phyloP scores from a whole-genome alignment of 1,140 invertebrate species.

The Brachionus rubens region DNA sequence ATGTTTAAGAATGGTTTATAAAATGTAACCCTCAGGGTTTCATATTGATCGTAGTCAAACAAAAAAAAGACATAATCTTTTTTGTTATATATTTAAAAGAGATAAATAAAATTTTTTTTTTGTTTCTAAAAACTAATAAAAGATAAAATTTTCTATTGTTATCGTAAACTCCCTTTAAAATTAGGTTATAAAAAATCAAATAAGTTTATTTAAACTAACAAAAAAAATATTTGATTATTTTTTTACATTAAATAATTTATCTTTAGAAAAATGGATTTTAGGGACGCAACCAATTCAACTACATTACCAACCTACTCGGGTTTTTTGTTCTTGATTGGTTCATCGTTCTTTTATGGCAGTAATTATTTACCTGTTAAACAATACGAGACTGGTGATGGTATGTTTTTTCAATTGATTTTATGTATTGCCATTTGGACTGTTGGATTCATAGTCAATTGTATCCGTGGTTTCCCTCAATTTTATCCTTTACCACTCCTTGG shows the following conservation, averaged over 20 bases:
- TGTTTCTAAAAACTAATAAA: no score
- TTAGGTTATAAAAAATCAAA: constrained; percentile 34
- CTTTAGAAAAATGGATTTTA: background rate
- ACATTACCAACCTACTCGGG: constrained; percentile 20
- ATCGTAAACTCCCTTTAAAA: background rate
- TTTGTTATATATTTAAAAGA: no score
- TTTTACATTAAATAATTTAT: background rate
- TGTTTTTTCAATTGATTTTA: constrained; percentile 60
- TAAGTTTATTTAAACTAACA: background rate
- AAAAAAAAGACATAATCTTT: no score
- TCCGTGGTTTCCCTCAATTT: constrained; percentile 48
- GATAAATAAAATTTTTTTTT: no score
- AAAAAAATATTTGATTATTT: background rate
- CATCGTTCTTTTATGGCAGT: constrained; percentile 56
- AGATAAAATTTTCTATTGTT: constrained; percentile 16
- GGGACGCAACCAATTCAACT: background rate
- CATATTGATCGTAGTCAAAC: no score
- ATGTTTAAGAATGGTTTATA: no score
- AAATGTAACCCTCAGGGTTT: no score
- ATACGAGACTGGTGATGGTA: constrained; percentile 60
- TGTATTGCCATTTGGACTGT: constrained; percentile 53
- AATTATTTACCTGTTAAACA: constrained; percentile 61
- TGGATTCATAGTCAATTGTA: constrained; percentile 54
- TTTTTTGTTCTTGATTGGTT: constrained; percentile 9
- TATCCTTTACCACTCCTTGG: constrained; percentile 52